Base-by-base conservation (phyloP, 2,113 vertebrate genomes). In the Megaptera novaeangliae region DNA sequence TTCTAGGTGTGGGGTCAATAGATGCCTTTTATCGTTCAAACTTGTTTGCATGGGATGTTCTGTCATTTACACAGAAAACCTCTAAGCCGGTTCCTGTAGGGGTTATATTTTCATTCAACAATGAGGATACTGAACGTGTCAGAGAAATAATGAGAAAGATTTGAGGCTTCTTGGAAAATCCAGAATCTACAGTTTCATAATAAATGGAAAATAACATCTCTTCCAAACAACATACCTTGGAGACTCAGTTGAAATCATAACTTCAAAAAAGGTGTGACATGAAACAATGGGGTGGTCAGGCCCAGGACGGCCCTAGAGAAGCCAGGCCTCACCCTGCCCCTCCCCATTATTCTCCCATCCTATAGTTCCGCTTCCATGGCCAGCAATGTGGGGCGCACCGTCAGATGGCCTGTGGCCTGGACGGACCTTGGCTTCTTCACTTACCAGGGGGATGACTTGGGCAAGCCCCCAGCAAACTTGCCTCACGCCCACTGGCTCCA, bases 361-460 rank as follows among this genome's bases (percentile, higher is more conserved):
- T 59, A 3, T 13, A 10, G 23, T 36, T 74, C 36, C 12, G 23
- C 4, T 20, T 81, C 20, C 21, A 36, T 0, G 3, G 44, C 11
- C 34, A n/a, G 4, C 21, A 39, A 29, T 0, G 1, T 44, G 55
- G 1, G 4, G n/a, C 61, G 5, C 1, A 52, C 18, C 29, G n/a
- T 66, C 31, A 27, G 5, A 74, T 3, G 29, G 1, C 29, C 63
- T 57, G 52, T 57, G n/a, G n/a, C 52, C 6, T 31, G 17, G 23
- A 41, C 9, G 66, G 14, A 71, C 34, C 63, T 88, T 21, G 0
- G 3, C 41, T 81, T 88, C 21, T 84, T 44, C 57, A 27, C 25
- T 31, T 64, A 74, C 36, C 74, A 49, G 23, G 17, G 66, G 7
- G 27, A 59, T 36, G n/a, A 49, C 64, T 49, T 64, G 15, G 27